Base-by-base conservation (phyloP, 2,113 vertebrate genomes). In the Lasiurus cinereus region DNA sequence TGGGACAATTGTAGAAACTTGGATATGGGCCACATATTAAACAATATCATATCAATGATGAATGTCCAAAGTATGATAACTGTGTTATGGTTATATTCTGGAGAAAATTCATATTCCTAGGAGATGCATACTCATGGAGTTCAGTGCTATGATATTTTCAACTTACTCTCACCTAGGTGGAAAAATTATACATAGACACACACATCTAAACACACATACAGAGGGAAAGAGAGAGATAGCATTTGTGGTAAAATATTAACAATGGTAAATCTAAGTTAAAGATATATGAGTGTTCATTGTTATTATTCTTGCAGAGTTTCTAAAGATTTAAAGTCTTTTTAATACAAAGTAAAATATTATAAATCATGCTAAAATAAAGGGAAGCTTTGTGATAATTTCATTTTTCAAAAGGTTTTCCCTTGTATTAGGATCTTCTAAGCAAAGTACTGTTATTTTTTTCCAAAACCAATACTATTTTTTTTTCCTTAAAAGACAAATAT, bases 311-410 rank as follows among this genome's bases (percentile, higher is more conserved):
- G 18, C 27, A 80, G 50, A 22, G 36, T 79, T 85, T 79, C 84
- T 74, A 89, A 72, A 50, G 39, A 87, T n/a, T 31, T 56, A 22
- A 85, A 96, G 56, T 88, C 48, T 83, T 95, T 88, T 62, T 4
- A n/a, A 90, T n/a, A 74, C 24, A 86, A 77, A 83, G 2, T n/a
- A 50, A 79, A 33, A 72, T 80, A 19, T 46, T 62, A 77, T 15
- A 79, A 90, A 83, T 92, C 9, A 66, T 82, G 36, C 48, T 93
- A 89, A 79, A 97, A 73, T 67, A 83, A 69, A 94, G 27, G 21
- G 16, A 69, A 93, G 54, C 18, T 78, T 78, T 83, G 88, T 46
- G 43, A 88, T 50, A 76, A 54, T 24, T 13, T 92, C 56, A 94
- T 80, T 94, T 74, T 86, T 84, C 83, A 90, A 94, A 92, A 93